phyloP scores from a whole-genome alignment of 2,113 vertebrate species.

The Cavia porcellus region DNA sequence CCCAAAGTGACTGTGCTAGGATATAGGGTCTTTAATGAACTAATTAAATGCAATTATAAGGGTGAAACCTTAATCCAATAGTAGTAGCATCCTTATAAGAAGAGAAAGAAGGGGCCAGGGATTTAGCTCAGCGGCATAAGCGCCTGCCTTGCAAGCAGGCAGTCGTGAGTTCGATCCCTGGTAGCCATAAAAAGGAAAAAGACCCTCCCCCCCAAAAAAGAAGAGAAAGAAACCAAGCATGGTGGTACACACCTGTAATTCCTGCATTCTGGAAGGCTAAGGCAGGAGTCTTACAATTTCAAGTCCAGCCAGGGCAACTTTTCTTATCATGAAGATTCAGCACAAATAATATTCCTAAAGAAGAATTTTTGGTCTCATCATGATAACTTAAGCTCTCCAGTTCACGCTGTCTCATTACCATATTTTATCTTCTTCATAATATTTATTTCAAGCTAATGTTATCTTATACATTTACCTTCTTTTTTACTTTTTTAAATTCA shows the following conservation, averaged over 20 bases:
- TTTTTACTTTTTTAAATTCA: conserved; percentile 6
- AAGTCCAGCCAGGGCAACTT: not conserved
- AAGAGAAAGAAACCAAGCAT: not conserved
- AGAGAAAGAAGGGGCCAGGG: not conserved
- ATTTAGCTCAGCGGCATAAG: too few species aligned
- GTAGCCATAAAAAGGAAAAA: too few species aligned
- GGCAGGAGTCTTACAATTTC: not conserved
- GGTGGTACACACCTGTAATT: not conserved
- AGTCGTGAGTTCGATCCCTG: too few species aligned
- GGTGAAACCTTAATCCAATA: not conserved
- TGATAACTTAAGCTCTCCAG: not conserved
- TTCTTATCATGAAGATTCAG: not conserved
- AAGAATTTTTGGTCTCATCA: not conserved
- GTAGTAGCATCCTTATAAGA: not conserved
- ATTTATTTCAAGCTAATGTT: conserved; percentile 32
- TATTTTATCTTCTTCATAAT: not conserved
- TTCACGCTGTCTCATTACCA: not conserved
- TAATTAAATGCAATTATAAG: not conserved
- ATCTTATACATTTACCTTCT: not conserved
- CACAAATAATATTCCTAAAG: not conserved
- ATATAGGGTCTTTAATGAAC: not conserved
- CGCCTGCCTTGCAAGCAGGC: too few species aligned
- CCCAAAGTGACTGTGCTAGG: not conserved
- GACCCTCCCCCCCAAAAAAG: not conserved
- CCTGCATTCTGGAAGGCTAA: not conserved